Evolutionary conservation across 2,113 vertebrate species (phyloP).

Genomic region (Sula dactylatra): DNA sequence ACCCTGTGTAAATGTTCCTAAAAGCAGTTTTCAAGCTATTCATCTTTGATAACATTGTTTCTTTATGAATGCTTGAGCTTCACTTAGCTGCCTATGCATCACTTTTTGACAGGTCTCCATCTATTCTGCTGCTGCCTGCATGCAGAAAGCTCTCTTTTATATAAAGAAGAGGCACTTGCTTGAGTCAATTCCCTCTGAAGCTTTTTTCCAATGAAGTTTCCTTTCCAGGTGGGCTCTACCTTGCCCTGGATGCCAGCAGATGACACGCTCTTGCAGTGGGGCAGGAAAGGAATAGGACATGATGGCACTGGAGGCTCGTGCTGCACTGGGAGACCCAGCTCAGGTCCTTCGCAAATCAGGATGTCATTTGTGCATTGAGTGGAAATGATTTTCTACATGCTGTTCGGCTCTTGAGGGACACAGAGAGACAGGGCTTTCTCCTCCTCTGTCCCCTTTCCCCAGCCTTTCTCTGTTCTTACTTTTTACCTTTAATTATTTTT

Average conservation of each 20-base stretch:
- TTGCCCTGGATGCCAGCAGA: background rate
- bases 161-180: slow-evolving; percentile 4
- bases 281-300: background rate
- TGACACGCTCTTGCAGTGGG: background rate
- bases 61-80: slow-evolving; percentile 69
- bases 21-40: slow-evolving; percentile 74
- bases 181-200: background rate
- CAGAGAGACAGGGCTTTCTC: background rate
- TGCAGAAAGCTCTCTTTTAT: background rate
- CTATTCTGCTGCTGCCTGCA: slow-evolving; percentile 53
- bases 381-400: background rate
- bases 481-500: background rate
- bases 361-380: background rate
- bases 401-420: background rate
- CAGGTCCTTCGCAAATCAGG: background rate
- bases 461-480: background rate
- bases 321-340: background rate
- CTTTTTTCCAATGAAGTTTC: background rate
- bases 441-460: background rate
- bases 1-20: slow-evolving; percentile 69
- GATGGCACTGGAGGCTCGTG: background rate
- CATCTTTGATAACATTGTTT: slow-evolving; percentile 74
- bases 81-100: slow-evolving; percentile 66
- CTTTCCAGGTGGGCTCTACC: background rate
- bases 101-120: slow-evolving; percentile 67